phyloP scores from a whole-genome alignment of 2,113 vertebrate species.

The Natator depressus region DNA sequence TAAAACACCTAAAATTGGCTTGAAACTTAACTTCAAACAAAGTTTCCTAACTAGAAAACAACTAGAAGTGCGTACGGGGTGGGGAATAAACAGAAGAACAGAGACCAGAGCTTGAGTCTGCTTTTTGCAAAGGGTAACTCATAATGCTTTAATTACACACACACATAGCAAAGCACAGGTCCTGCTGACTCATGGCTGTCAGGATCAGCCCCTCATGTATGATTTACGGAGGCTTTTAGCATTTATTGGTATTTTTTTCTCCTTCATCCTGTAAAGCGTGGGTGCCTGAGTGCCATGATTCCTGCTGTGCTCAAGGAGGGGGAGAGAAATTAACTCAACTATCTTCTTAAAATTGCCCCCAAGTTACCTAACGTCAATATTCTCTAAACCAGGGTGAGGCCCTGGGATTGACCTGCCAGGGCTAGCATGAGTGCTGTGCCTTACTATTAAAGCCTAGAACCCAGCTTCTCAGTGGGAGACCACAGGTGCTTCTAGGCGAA shows the following conservation, averaged over 20 bases:
- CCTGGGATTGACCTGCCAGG: not conserved
- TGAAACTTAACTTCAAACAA: not conserved
- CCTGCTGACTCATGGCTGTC: not conserved
- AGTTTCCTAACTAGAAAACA: not conserved
- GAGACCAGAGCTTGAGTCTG: not conserved
- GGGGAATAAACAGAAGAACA: not conserved
- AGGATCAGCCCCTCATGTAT: not conserved
- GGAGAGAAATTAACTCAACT: no score
- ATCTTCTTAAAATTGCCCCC: no score
- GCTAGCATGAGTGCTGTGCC: not conserved
- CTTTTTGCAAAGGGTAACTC: not conserved
- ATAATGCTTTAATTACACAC: not conserved
- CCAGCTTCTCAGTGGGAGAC: not conserved
- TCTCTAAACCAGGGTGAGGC: not conserved
- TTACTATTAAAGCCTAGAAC: not conserved
- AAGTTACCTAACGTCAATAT: not conserved
- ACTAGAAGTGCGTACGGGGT: no score
- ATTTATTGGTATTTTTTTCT: not conserved
- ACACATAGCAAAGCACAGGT: not conserved
- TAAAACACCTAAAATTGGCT: rapidly evolving
- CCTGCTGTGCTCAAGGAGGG: rapidly evolving
- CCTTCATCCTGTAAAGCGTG: not conserved
- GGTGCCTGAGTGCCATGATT: rapidly evolving
- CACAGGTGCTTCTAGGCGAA: not conserved
- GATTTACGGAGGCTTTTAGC: not conserved